A percentile compares a stretch with the other conserved stretches of the same genome.
Conservation (phyloP, 2,888 invertebrate species). For the Gisinianus flammeolus region DNA sequence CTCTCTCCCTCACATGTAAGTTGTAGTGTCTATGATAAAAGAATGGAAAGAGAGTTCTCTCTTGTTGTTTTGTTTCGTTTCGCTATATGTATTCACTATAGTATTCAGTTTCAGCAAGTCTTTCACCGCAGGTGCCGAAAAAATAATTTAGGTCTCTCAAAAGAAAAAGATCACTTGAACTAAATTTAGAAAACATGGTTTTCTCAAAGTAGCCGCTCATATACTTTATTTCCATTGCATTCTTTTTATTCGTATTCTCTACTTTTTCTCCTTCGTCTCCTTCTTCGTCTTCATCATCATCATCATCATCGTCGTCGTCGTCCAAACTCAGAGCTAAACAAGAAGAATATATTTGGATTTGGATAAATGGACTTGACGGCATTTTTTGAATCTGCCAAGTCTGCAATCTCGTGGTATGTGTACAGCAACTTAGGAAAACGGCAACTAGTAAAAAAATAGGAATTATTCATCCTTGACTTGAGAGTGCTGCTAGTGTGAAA, state of each 20-base stretch:
- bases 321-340: no score
- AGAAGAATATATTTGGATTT: no score
- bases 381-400: no score
- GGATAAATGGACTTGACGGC: no score
- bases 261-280: no score
- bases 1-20: background rate
- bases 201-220: background rate
- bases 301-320: no score
- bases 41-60: background rate
- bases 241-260: no score
- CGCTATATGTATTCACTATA: background rate
- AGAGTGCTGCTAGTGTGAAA: background rate
- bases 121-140: conserved; percentile 14
- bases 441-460: no score
- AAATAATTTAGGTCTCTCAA: conserved; percentile 9
- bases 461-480: conserved; percentile 6
- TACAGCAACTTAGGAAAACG: no score
- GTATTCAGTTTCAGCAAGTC: background rate
- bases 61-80: conserved; percentile 9
- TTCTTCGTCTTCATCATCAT: no score
- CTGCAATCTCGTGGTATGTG: no score
- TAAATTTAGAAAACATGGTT: conserved; percentile 4
- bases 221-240: no score
- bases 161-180: conserved; percentile 15
- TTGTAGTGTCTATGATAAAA: background rate